Evolutionary conservation across 2,797 vertebrate species (phyloP), one percentile per base, ranked within the genome.

Genomic region (Manis crassicaudata): DNA sequence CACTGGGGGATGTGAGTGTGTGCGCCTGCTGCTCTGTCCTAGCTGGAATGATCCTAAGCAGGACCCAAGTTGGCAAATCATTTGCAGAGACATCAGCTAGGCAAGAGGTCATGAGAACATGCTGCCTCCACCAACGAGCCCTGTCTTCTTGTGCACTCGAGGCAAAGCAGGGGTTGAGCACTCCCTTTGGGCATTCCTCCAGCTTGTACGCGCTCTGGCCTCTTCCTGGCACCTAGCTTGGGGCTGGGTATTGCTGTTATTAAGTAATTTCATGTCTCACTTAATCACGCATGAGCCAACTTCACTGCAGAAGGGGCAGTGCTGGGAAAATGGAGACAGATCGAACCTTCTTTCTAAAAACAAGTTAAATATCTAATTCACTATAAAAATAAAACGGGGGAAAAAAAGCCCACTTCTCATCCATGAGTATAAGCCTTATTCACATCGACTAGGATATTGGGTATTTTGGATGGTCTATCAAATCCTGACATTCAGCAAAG

Each of bases 41-140:
- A 96, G 73, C 84, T 25, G 93, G 96, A 80, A 97, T 96, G 96
- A 97, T 97, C 86, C 35, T 93, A 92, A 96, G 52, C 60, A 94
- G 95, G 98, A 97, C 75, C 92, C 82, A 96, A 96, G 76, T 92
- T 96, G 94, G 96, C 97, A 97, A 98, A 97, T 84, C 94, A 92
- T 95, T 97, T 97, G 95, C 92, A 94, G 88, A 98, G 98, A 85
- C 89, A 93, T 95, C 97, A 97, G 72, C 96, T 98, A 97, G 98
- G 95, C 84, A 97, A 97, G 98, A 98, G 97, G 97, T 93, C 97
- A 94, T 96, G 96, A 98, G 96, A 96, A n/a, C n/a, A n/a, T n/a
- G n/a, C 96, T 95, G 98, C 93, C 96, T 97, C 81, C 88, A 77
- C 92, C 95, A 97, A 88, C 95, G 96, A 97, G 95, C 92, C 92